These are phyloP conservation scores for Protobothrops mucrosquamatus DNA, from an alignment of 2,113 vertebrate genomes.

Conservation along the genomic window DNA sequence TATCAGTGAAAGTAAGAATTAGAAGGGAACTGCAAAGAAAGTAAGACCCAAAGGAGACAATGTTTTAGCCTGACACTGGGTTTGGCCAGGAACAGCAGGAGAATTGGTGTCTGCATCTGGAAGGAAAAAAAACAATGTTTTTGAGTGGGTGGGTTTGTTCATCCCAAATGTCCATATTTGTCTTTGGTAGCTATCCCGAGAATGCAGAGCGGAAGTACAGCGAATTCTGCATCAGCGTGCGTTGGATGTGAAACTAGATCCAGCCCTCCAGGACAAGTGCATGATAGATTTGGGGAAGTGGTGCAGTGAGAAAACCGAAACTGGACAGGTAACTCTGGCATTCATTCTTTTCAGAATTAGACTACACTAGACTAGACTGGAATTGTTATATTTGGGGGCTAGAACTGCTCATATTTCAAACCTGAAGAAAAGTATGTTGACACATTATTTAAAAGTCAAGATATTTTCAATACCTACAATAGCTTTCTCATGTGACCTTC, in stretches of 20 bases:
- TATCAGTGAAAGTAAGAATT: neutral
- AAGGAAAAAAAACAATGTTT: neutral
- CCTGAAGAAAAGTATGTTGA: too few species aligned
- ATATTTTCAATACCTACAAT: neutral
- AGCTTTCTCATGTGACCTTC: neutral
- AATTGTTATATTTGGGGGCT: neutral
- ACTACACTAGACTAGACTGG: neutral
- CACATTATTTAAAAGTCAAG: too few species aligned
- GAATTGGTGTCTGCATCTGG: neutral
- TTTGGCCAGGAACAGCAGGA: neutral
- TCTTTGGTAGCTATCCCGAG: conserved; percentile 81
- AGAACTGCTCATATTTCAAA: too few species aligned
- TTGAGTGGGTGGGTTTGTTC: neutral
- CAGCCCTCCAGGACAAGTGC: conserved; percentile 90
- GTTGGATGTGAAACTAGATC: conserved; percentile 94
- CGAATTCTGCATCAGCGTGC: conserved; percentile 95
- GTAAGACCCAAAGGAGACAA: neutral
- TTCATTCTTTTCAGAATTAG: neutral
- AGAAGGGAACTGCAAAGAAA: neutral
- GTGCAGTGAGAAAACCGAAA: conserved; percentile 95
- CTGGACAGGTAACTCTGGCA: conserved; percentile 77
- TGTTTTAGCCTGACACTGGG: neutral
- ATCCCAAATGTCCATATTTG: neutral
- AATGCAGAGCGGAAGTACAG: conserved; percentile 94
- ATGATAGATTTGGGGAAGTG: conserved; percentile 95